These are phyloP conservation scores for Macropis europaea DNA, from an alignment of 2,888 invertebrate genomes.

Conservation along the genomic window DNA sequence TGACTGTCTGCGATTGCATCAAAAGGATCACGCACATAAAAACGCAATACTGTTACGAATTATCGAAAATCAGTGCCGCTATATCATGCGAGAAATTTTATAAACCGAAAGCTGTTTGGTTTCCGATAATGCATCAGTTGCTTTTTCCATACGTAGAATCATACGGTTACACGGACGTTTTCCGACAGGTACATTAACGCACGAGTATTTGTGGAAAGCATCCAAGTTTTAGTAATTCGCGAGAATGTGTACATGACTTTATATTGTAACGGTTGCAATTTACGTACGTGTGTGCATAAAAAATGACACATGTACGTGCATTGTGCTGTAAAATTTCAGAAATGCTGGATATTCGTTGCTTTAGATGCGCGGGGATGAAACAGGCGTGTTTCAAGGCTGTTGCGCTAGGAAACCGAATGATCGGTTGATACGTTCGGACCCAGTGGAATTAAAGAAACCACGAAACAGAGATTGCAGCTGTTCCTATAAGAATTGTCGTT, in stretches of 20 bases:
- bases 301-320: too few species aligned
- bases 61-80: constrained; percentile 51
- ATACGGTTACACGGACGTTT: constrained; percentile 8
- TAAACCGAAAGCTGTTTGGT: constrained; percentile 43
- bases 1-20: constrained; percentile 62
- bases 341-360: background rate
- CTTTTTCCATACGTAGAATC: constrained; percentile 37
- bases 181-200: constrained; percentile 30
- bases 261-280: background rate
- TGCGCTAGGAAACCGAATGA: background rate
- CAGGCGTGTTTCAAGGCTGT: background rate
- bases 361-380: background rate
- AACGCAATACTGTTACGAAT: constrained; percentile 50
- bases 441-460: background rate
- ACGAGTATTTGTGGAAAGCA: background rate
- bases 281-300: background rate
- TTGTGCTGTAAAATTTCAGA: too few species aligned
- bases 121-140: constrained; percentile 41
- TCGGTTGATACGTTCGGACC: background rate
- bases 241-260: background rate
- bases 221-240: background rate
- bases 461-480: constrained; percentile 4
- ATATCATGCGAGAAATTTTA: constrained; percentile 53
- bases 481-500: constrained; percentile 11
- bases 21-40: constrained; percentile 37